Base-by-base conservation (phyloP, 2,797 vertebrate species). In the Brachyrhaphis roseni region DNA sequence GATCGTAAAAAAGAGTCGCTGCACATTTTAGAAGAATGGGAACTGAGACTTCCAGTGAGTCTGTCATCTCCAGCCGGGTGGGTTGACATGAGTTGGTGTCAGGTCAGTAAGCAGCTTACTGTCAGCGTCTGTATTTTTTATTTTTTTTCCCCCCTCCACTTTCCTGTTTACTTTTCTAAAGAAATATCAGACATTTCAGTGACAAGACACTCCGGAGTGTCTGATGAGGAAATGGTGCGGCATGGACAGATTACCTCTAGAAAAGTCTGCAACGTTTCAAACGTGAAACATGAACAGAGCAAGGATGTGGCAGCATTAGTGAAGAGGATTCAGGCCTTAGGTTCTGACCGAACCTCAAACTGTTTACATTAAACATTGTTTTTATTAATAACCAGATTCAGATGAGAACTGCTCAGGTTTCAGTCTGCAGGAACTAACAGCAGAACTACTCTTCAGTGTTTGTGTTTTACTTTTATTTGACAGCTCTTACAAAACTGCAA, bases 51-150 rank as follows among this genome's bases (percentile, higher is more conserved):
- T 28, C 28, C 43, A 34, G 57, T 1, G 15, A 47, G 16, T 46
- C 28, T 36, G 5, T 64, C 43, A 76, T 34, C 59, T 76, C 68
- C 68, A 72, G 68, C 26, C 43, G 12, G 43, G 68, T 72, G 68
- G 43, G 43, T 46, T 72, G 68, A 72, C 68, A 72, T 72, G 13
- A 46, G 43, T 62, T 31, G 31, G 45, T 64, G 57, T 76, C 75
- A 76, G 75, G 57, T 76, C 75, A 76, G 43, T 64, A 36, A 76
- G 28, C 20, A 36, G 28, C 59, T 76, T 31, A 62, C 43, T 47
- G 57, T 64, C n/a, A 26, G 26, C 8, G 28, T 76, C 55, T 64
- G 55, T 15, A 15, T 31, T 16, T 23, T 49, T 15, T 16, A 16
- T 59, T 20, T 47, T 13, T 1, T 36, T 7, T 11, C 1, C n/a